Conservation (phyloP, 2,797 vertebrate genomes). For the Rhabdophis nuchalis region DNA sequence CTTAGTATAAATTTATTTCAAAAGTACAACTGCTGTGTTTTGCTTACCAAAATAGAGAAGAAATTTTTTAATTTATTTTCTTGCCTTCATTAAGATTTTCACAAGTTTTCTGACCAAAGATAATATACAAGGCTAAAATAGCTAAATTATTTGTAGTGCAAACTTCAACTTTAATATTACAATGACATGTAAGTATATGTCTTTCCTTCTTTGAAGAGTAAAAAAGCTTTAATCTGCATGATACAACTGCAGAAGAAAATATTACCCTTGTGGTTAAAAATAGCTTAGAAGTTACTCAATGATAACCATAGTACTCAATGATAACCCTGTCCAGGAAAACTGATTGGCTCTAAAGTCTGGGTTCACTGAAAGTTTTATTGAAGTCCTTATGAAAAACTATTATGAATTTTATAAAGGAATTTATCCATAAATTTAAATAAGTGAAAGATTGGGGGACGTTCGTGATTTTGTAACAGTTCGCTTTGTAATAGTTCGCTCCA, state of each 20-base stretch:
- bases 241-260: background rate
- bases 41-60: background rate
- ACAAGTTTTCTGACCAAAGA: background rate
- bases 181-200: constrained; percentile 9
- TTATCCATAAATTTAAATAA: background rate
- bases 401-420: background rate
- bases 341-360: background rate
- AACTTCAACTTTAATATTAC: background rate
- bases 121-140: background rate
- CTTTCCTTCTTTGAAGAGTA: background rate
- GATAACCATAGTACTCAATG: background rate
- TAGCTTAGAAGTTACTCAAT: background rate
- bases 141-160: background rate
- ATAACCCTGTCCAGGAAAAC: constrained; percentile 16
- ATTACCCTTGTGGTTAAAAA: background rate
- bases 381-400: background rate
- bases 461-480: background rate
- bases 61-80: background rate
- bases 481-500: background rate
- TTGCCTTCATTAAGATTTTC: background rate
- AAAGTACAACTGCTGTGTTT: background rate
- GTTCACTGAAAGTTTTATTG: constrained; percentile 8
- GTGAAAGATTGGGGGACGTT: background rate
- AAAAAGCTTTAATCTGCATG: background rate
- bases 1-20: constrained; percentile 3